These are phyloP conservation scores for Phataginus tricuspis DNA, from an alignment of 2,797 vertebrate species.

Conservation along the genomic window DNA sequence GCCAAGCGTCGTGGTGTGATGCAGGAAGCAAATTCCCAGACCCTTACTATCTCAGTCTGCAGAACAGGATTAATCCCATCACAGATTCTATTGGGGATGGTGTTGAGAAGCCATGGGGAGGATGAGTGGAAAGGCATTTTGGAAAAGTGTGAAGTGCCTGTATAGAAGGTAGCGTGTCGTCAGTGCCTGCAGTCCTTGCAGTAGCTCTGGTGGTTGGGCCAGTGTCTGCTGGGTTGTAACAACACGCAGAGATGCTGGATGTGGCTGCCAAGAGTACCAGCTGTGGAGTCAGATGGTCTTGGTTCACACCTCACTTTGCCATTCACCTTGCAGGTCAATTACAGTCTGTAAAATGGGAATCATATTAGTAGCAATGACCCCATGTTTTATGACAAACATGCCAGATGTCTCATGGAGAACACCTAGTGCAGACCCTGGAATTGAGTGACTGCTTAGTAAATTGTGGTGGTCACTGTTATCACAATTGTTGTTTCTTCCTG, in stretches of 20 bases:
- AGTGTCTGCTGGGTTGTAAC: no score
- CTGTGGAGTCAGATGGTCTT: background rate
- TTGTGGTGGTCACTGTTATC: background rate
- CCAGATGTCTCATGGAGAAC: background rate
- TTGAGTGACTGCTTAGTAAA: background rate
- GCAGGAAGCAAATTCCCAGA: background rate
- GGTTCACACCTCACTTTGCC: background rate
- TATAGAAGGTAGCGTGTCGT: fast-evolving
- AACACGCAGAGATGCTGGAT: background rate
- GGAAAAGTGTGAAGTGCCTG: background rate
- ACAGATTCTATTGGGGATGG: background rate
- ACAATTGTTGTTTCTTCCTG: background rate
- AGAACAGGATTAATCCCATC: background rate
- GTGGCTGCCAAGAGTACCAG: background rate
- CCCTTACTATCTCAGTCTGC: background rate
- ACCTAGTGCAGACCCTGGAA: background rate
- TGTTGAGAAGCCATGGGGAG: background rate
- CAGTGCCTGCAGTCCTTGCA: background rate
- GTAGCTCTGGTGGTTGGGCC: no score
- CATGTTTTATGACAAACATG: background rate
- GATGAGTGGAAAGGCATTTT: no score
- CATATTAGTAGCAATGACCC: background rate
- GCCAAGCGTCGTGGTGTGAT: background rate
- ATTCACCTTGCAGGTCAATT: background rate
- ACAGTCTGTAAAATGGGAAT: background rate